These are phyloP conservation scores for Clarias macrocephalus DNA, from an alignment of 2,113 vertebrate genomes.

Conservation along the genomic window DNA sequence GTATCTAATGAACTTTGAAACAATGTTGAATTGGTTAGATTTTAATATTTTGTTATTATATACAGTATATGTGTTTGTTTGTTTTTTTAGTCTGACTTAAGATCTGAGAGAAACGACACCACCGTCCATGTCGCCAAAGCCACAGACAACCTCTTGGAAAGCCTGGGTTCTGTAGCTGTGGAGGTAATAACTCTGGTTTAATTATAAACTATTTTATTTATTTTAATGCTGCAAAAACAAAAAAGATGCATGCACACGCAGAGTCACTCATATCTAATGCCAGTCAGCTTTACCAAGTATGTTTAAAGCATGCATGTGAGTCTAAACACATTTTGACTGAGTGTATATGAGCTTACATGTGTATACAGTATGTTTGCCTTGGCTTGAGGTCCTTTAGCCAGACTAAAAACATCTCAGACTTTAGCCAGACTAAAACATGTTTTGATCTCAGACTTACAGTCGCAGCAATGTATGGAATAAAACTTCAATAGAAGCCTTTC, in stretches of 20 bases:
- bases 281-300: not conserved
- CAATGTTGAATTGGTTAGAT: not conserved
- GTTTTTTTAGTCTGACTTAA: conserved; percentile 68
- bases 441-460: conserved; percentile 6
- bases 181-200: conserved; percentile 71
- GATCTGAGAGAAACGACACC: conserved; percentile 71
- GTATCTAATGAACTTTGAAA: no score
- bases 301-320: not conserved
- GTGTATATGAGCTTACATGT: not conserved
- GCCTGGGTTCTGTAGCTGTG: conserved; percentile 74
- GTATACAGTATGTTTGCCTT: not conserved
- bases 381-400: not conserved
- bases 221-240: not conserved
- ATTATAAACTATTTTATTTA: not conserved
- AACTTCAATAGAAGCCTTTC: conserved; percentile 21
- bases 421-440: not conserved
- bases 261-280: not conserved
- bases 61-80: not conserved
- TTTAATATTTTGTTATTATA: not conserved
- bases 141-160: conserved; percentile 75
- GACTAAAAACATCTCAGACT: conserved; percentile 24
- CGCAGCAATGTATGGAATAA: conserved; percentile 13
- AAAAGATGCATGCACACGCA: not conserved
- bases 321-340: not conserved
- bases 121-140: conserved; percentile 72